Evolutionary conservation across 2,888 invertebrate genomes (phyloP).

Genomic region (Liopterus haemorrhoidalis): DNA sequence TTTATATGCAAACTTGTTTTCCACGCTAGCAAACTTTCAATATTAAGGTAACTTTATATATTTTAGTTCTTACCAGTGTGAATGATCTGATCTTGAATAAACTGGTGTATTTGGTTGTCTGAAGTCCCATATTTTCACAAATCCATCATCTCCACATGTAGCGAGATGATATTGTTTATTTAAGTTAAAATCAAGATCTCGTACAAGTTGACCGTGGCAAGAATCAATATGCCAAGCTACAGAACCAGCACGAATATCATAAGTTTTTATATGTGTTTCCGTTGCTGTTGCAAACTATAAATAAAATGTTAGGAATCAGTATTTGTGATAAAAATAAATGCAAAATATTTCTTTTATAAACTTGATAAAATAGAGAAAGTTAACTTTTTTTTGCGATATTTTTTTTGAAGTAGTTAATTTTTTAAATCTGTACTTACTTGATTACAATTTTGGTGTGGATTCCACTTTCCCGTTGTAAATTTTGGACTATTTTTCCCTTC

Average conservation of each 20-base stretch:
- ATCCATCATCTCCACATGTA: conserved; percentile 93
- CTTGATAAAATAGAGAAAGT: neutral
- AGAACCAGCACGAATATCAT: conserved; percentile 75
- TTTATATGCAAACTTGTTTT: neutral
- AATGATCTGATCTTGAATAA: conserved; percentile 74
- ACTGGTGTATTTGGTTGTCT: conserved; percentile 74
- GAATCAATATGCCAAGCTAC: conserved; percentile 72
- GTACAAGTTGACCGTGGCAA: conserved; percentile 81
- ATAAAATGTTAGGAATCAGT: conserved; percentile 10
- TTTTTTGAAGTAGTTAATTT: conserved; percentile 3
- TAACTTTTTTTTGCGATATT: neutral
- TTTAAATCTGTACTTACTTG: conserved; percentile 49
- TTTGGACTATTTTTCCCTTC: conserved; percentile 69
- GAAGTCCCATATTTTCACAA: conserved; percentile 93
- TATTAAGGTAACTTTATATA: conserved; percentile 9
- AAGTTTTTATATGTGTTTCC: conserved; percentile 79
- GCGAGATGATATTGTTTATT: conserved; percentile 92
- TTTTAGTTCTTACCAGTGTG: conserved; percentile 62
- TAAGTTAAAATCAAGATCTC: conserved; percentile 96
- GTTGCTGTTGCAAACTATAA: conserved; percentile 74
- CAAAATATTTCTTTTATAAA: neutral
- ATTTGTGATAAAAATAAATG: neutral
- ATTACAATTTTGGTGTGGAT: conserved; percentile 83
- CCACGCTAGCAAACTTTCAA: too few relatives aligned
- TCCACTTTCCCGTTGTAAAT: conserved; percentile 86